phyloP scores from a whole-genome alignment of 64 coral and sea anemone species.

The Porites australiensis region DNA sequence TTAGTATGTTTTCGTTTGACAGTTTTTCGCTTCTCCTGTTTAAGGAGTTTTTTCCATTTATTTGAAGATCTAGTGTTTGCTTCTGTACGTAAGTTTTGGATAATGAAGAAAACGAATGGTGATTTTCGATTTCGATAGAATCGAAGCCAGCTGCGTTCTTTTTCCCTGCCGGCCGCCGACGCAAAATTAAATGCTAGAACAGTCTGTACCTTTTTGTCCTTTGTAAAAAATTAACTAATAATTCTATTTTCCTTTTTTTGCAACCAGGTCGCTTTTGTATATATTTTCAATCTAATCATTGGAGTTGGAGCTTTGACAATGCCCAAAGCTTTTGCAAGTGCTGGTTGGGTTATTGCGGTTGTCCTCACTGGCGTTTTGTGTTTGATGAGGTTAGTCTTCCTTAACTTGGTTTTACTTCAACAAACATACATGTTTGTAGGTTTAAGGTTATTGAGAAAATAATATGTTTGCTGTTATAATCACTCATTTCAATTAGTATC shows the following conservation, averaged over 20 bases:
- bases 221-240: background rate
- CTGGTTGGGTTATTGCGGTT: slow-evolving; percentile 83
- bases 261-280: slow-evolving; percentile 90
- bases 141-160: too few species aligned
- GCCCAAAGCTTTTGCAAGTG: slow-evolving; percentile 94
- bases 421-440: background rate
- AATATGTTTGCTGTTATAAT: background rate
- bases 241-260: background rate
- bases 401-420: background rate
- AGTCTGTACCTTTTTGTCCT: background rate
- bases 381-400: slow-evolving; percentile 76
- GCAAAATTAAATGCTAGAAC: too few species aligned
- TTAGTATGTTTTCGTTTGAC: too few species aligned
- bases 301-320: slow-evolving; percentile 92
- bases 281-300: slow-evolving; percentile 96
- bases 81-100: too few species aligned
- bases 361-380: slow-evolving; percentile 70
- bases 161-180: too few species aligned
- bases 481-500: background rate
- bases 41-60: too few species aligned
- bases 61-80: too few species aligned
- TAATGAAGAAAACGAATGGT: too few species aligned
- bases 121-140: too few species aligned
- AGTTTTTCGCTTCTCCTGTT: too few species aligned
- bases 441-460: background rate